A percentile compares a stretch with the other conserved stretches of the same genome.
phyloP scores from a whole-genome alignment of 2,113 vertebrate species.

The Microtus oregoni region DNA sequence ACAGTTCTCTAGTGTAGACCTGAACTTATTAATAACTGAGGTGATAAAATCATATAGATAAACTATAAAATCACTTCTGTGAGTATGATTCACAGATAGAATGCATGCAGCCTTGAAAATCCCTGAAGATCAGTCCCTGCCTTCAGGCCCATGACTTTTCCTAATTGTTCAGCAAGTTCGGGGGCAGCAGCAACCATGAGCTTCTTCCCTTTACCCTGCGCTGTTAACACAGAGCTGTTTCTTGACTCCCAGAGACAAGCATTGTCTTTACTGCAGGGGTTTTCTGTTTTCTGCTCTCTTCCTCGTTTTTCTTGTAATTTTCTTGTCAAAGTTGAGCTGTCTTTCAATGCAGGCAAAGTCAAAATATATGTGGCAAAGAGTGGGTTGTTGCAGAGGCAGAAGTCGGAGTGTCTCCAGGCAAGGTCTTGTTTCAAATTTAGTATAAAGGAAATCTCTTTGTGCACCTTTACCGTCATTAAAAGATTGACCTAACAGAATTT shows the following conservation, averaged over 20 bases:
- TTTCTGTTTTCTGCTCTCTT: not conserved
- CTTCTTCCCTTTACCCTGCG: not conserved
- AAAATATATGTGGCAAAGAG: not conserved
- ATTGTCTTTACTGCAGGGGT: not conserved
- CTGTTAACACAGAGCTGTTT: not conserved
- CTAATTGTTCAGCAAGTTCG: not conserved
- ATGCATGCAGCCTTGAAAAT: constrained; percentile 20
- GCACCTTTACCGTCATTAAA: not conserved
- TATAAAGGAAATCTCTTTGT: not conserved
- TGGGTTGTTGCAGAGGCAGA: not conserved
- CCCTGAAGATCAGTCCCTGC: not conserved
- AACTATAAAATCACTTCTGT: not conserved
- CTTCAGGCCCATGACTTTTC: not conserved
- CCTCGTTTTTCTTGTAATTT: not conserved
- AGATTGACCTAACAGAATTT: not conserved
- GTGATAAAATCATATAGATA: not conserved
- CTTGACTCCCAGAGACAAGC: not conserved
- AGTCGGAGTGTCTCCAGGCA: not conserved
- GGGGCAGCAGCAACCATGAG: not conserved
- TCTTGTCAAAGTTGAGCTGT: not conserved
- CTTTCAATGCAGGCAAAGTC: not conserved
- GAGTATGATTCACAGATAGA: not conserved
- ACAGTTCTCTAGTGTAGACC: not conserved
- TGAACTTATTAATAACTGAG: constrained; percentile 49
- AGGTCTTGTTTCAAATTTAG: not conserved